Base-by-base conservation (phyloP, 2,888 invertebrate species). In the Cerastis rubricosa region DNA sequence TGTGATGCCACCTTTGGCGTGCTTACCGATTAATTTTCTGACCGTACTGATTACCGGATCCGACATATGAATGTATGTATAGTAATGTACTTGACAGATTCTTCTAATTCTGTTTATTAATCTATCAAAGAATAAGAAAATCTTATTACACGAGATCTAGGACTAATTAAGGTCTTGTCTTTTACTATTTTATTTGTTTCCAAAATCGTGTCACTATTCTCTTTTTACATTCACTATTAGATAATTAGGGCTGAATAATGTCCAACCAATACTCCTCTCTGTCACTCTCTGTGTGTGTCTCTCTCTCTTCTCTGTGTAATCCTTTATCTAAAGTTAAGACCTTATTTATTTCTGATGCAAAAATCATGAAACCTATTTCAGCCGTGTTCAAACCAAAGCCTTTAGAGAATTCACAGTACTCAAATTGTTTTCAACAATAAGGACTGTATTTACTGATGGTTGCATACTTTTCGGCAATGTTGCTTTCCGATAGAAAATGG, bases 351-450 rank as follows among this genome's bases (percentile, higher is more conserved):
- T 54, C 35, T 72, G 57, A 71, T 59, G 19, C 63, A 45, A 68
- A 81, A 77, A 69, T 77, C 63, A 57, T 71, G n/a, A 5, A 70
- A 64, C 45, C 67, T 12, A 45, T 29, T 65, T 19, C 40, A 69
- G 19, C 19, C 51, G 51, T 35, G 8, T 59, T 69, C 19, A 35
- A 19, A 51, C 5, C 17, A 2, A n/a, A 69, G 59, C 70, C 66
- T 70, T 82, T n/a, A n/a, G n/a, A n/a, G n/a, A n/a, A 80, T 54
- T 66, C 61, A 25, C 40, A 35, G 35, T 49, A 35, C 57, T 45
- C 22, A 25, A 45, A 25, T 59, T 66, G 43, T 65, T 69, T 51
- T 69, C 40, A 65, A 65, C 49, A 68, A 45, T 59, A 51, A 12
- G 54, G 11, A 54, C 11, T 54, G n/a, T 51, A n/a, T n/a, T n/a